phyloP scores from a whole-genome alignment of 1,140 invertebrate genomes.

The Monochamus saltuarius region DNA sequence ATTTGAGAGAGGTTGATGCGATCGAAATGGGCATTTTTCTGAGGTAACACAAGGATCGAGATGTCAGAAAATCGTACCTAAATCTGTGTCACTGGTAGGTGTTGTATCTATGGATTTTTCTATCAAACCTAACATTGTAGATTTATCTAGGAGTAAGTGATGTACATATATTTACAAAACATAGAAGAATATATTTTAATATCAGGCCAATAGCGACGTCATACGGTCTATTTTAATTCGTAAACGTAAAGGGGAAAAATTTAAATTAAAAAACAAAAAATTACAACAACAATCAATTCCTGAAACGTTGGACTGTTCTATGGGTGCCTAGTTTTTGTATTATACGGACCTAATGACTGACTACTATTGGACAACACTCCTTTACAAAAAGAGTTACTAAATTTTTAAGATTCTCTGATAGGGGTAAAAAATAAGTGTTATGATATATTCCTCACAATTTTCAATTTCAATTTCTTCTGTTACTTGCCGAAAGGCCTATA shows the following conservation, averaged over 20 bases:
- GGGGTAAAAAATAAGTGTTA: no score
- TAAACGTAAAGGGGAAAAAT: no score
- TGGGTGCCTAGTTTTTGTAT: conserved; percentile 44
- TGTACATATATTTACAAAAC: conserved; percentile 17
- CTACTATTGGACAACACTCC: conserved; percentile 36
- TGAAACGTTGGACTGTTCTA: conserved; percentile 47
- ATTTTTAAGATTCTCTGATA: neutral
- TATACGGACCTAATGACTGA: conserved; percentile 36
- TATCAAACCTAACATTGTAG: conserved; percentile 16
- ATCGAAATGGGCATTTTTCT: no score
- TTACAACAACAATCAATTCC: conserved; percentile 39
- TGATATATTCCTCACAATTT: neutral
- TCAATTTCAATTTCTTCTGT: no score
- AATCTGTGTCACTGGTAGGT: neutral
- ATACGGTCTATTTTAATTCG: conserved; percentile 34
- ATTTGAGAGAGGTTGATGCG: no score
- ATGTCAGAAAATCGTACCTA: conserved; percentile 12
- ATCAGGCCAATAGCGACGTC: conserved; percentile 39
- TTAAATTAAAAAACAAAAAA: conserved; percentile 21
- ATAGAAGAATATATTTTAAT: conserved; percentile 41
- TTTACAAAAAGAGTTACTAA: conserved; percentile 17
- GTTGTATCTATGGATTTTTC: conserved; percentile 19
- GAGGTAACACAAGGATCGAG: conserved; percentile 2
- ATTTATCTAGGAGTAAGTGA: conserved; percentile 2
- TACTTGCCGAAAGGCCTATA: no score